These are phyloP conservation scores for Metopia argyrocephala DNA, from an alignment of 2,888 invertebrate genomes.

Conservation along the genomic window DNA sequence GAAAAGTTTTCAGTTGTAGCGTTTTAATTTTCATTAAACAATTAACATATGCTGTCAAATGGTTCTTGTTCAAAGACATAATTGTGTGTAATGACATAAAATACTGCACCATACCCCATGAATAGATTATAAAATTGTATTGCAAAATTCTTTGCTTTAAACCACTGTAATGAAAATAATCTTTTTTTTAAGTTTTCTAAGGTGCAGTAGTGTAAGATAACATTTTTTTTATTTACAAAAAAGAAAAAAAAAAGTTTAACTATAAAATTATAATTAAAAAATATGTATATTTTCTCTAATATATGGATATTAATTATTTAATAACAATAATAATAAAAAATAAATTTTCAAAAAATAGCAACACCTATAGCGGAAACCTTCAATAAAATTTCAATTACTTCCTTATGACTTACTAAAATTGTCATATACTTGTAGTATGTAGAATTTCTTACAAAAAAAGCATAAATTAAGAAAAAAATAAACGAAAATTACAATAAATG, in stretches of 20 bases:
- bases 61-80: background rate
- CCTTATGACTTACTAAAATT: conserved; percentile 55
- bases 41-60: background rate
- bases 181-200: conserved; percentile 6
- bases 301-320: too few species aligned
- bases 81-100: too few species aligned
- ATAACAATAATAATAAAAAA: conserved; percentile 28
- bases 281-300: conserved; percentile 5
- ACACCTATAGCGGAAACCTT: conserved; percentile 43
- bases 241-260: conserved; percentile 19
- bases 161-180: background rate
- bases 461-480: conserved; percentile 16
- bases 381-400: conserved; percentile 61
- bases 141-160: background rate
- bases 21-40: too few species aligned
- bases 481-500: background rate
- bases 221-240: background rate
- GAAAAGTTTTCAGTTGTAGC: too few species aligned
- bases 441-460: conserved; percentile 25
- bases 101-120: too few species aligned
- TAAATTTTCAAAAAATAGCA: conserved; percentile 38
- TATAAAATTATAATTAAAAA: conserved; percentile 41
- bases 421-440: too few species aligned
- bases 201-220: conserved; percentile 34
- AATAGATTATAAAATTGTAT: too few species aligned